Conservation (phyloP, 2,113 vertebrate species). For the Syngnathoides biaculeatus region DNA sequence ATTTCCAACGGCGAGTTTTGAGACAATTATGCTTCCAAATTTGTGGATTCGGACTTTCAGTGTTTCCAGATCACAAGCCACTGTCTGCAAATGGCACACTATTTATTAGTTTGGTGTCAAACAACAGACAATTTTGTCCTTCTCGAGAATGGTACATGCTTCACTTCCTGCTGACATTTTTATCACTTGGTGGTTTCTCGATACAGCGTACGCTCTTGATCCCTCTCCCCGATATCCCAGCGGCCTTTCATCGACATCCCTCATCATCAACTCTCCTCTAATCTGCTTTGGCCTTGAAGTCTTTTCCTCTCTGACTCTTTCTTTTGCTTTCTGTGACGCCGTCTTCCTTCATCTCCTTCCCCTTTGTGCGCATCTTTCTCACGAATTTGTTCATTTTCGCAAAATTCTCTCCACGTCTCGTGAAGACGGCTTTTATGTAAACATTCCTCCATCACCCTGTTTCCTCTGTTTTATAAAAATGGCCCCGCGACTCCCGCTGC, state of each 20-base stretch:
- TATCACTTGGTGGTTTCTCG: constrained; percentile 46
- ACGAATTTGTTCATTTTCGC: constrained; percentile 36
- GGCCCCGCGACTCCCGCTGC: constrained; percentile 60
- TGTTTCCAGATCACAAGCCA: no score
- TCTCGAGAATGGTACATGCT: background rate
- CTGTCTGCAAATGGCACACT: background rate
- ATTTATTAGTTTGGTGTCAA: background rate
- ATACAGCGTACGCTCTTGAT: constrained; percentile 43
- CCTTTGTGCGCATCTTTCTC: constrained; percentile 38
- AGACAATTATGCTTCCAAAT: no score
- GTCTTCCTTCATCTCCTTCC: constrained; percentile 42
- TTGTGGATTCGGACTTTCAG: no score
- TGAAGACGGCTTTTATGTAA: constrained; percentile 59
- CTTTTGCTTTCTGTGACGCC: background rate
- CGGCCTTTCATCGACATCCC: constrained; percentile 36
- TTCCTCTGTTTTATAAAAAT: constrained; percentile 60
- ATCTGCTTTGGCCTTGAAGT: constrained; percentile 43
- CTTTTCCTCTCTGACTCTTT: constrained; percentile 37
- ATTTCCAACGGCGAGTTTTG: no score
- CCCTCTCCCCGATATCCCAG: constrained; percentile 20
- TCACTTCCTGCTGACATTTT: constrained; percentile 48
- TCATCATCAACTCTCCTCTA: constrained; percentile 38
- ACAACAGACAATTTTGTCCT: background rate
- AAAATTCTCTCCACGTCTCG: constrained; percentile 33
- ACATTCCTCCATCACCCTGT: constrained; percentile 65